Evolutionary conservation across 2,797 vertebrate species (phyloP).

Genomic region (Numenius phaeopus): DNA sequence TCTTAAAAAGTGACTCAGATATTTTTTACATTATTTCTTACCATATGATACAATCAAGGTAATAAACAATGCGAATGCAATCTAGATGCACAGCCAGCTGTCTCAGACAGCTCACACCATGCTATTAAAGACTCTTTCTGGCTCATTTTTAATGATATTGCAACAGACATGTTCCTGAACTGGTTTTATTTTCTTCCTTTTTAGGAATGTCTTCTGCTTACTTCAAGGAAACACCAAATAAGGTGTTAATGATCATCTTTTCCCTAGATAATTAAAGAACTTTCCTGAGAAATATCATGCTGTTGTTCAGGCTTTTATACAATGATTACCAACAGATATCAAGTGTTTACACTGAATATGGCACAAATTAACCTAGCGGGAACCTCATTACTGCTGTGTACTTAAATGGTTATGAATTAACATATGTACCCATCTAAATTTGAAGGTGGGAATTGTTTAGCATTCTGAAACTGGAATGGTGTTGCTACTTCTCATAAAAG

Average conservation of each 20-base stretch:
- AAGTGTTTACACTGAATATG: slow-evolving; percentile 56
- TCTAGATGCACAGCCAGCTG: background rate
- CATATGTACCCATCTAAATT: slow-evolving; percentile 36
- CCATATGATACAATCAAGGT: background rate
- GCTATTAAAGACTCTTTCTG: background rate
- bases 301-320: slow-evolving; percentile 50
- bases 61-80: background rate
- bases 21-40: background rate
- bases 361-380: slow-evolving; percentile 64
- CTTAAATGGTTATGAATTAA: slow-evolving; percentile 59
- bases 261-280: slow-evolving; percentile 37
- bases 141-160: background rate
- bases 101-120: background rate
- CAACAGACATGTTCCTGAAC: slow-evolving; percentile 21
- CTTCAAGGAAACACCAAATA: slow-evolving; percentile 47
- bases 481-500: background rate
- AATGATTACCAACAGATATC: slow-evolving; percentile 55
- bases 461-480: background rate
- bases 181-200: slow-evolving; percentile 19
- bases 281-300: slow-evolving; percentile 50
- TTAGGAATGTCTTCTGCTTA: background rate
- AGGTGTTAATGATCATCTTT: slow-evolving; percentile 37
- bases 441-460: slow-evolving; percentile 54
- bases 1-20: background rate
- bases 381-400: slow-evolving; percentile 53